Conservation (phyloP, 1,140 invertebrate genomes). For the Dreissena polymorpha region DNA sequence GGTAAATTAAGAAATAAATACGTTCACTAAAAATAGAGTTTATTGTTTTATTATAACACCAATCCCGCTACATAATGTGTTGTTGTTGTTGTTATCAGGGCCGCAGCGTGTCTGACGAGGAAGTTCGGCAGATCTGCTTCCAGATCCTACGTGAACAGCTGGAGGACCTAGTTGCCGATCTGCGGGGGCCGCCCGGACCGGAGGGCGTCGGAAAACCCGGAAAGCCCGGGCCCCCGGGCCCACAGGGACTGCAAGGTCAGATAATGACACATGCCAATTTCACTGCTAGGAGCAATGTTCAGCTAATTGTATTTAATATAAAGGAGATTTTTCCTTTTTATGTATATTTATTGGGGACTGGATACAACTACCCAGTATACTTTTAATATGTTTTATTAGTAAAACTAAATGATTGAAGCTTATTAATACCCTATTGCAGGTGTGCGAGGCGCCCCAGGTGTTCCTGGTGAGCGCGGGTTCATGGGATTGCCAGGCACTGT, state of each 20-base stretch:
- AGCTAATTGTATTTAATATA: too few relatives aligned
- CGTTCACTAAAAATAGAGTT: too few relatives aligned
- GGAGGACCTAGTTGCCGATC: slow-evolving; percentile 73
- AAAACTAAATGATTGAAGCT: too few relatives aligned
- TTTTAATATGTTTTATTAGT: too few relatives aligned
- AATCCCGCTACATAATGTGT: too few relatives aligned
- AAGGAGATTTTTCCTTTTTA: too few relatives aligned
- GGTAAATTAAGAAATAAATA: too few relatives aligned
- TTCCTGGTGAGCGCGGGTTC: slow-evolving; percentile 71
- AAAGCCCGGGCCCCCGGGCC: slow-evolving; percentile 78
- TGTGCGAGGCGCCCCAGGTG: slow-evolving; percentile 69
- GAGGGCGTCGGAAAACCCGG: slow-evolving; percentile 78
- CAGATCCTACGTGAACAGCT: slow-evolving; percentile 73
- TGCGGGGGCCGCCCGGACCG: slow-evolving; percentile 78
- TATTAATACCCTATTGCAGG: slow-evolving; percentile 50
- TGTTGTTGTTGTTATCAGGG: slow-evolving; percentile 66
- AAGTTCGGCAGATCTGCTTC: slow-evolving; percentile 73
- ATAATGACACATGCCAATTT: slow-evolving; percentile 80
- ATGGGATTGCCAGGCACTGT: slow-evolving; percentile 72
- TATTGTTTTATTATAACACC: too few relatives aligned
- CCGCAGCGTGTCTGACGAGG: slow-evolving; percentile 69
- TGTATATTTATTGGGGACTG: too few relatives aligned
- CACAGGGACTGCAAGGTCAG: slow-evolving; percentile 80
- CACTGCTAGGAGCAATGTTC: too few relatives aligned
- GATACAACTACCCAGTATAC: too few relatives aligned